Conservation (phyloP, 2,113 vertebrate genomes). For the Poeciliopsis prolifica region DNA sequence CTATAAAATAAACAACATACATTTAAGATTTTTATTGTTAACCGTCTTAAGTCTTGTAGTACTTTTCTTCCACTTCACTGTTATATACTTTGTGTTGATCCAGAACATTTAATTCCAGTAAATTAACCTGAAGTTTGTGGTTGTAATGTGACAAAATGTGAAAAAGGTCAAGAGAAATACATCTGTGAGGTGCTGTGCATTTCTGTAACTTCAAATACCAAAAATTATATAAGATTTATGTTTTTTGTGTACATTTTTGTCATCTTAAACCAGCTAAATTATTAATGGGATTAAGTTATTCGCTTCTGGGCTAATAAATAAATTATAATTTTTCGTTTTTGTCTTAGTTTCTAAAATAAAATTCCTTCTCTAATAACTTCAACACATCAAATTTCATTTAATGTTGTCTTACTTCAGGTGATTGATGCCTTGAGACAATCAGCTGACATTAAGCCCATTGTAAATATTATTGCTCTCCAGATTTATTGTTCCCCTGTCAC, state of each 20-base stretch:
- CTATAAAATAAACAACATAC: too few species aligned
- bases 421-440: constrained; percentile 10
- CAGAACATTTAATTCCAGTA: background rate
- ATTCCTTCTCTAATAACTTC: too few species aligned
- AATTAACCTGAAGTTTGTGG: background rate
- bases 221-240: background rate
- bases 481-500: constrained; percentile 42
- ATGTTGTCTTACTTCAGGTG: background rate
- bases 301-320: too few species aligned
- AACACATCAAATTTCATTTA: background rate
- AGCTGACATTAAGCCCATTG: constrained; percentile 36
- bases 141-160: background rate
- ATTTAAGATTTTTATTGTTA: background rate
- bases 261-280: too few species aligned
- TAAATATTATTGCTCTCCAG: constrained; percentile 41
- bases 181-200: background rate
- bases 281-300: too few species aligned
- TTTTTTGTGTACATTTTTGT: too few species aligned
- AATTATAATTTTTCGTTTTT: too few species aligned
- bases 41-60: background rate
- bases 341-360: too few species aligned
- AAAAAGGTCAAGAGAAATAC: background rate
- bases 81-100: background rate
- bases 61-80: background rate
- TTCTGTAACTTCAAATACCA: background rate